phyloP scores from a whole-genome alignment of 2,797 vertebrate species.

The Bothrops alternatus region DNA sequence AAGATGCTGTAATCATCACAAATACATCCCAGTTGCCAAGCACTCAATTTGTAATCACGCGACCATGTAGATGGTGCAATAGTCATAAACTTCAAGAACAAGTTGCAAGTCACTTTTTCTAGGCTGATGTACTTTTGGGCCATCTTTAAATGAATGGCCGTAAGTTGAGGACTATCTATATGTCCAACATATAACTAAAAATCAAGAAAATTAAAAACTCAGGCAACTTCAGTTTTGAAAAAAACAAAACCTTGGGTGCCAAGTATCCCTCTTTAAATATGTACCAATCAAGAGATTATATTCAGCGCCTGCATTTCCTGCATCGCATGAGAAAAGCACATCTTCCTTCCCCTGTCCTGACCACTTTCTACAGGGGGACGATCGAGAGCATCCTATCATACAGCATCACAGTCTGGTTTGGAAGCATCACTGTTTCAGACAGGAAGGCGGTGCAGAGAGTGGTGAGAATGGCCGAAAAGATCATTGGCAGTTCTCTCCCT shows the following conservation, averaged over 20 bases:
- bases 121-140: background rate
- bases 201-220: background rate
- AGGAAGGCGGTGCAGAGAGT: too few species aligned
- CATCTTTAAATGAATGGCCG: background rate
- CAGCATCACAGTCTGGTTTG: too few species aligned
- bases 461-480: too few species aligned
- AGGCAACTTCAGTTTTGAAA: background rate
- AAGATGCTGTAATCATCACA: background rate
- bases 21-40: background rate
- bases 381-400: too few species aligned
- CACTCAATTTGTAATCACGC: background rate
- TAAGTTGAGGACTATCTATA: background rate
- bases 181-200: background rate
- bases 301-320: too few species aligned
- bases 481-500: too few species aligned
- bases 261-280: background rate
- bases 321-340: too few species aligned
- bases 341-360: too few species aligned
- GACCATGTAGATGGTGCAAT: background rate
- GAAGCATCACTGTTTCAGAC: too few species aligned
- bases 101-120: background rate
- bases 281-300: background rate
- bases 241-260: background rate
- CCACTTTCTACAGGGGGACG: too few species aligned
- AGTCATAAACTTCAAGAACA: background rate